Conservation (phyloP, 2,888 invertebrate genomes). For the Rotaria magnacalcarata region DNA sequence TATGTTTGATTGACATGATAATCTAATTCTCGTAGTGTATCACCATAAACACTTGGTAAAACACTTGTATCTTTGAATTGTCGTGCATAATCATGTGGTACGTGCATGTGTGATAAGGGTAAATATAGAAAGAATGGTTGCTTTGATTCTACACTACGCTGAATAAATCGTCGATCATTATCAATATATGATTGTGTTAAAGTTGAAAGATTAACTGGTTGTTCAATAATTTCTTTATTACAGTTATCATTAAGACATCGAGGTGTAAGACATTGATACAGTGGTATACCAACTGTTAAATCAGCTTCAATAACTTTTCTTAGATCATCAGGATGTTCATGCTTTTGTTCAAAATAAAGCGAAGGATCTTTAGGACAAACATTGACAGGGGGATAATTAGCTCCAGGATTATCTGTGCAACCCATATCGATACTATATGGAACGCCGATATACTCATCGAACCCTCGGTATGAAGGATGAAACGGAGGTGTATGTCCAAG, state of each 20-base stretch:
- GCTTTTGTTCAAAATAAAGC: background rate
- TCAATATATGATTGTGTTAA: conserved; percentile 17
- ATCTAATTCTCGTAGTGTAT: conserved; percentile 22
- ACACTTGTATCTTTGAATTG: conserved; percentile 6
- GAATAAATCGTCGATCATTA: conserved; percentile 29
- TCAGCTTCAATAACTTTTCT: conserved; percentile 3
- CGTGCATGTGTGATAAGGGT: conserved; percentile 14
- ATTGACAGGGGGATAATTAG: conserved; percentile 7
- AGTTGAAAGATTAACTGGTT: conserved; percentile 23
- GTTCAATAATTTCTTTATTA: conserved; percentile 29
- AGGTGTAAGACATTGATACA: conserved; percentile 18
- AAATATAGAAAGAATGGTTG: conserved; percentile 12
- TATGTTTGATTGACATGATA: conserved; percentile 25
- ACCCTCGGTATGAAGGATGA: conserved; percentile 12
- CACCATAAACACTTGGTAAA: conserved; percentile 16
- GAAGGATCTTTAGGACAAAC: conserved; percentile 9
- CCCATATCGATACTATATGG: conserved; percentile 25
- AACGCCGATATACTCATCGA: background rate
- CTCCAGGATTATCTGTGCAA: conserved; percentile 10
- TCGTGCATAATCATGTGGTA: background rate
- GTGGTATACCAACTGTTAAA: conserved; percentile 21
- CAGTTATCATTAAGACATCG: background rate
- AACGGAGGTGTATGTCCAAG: background rate
- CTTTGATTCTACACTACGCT: background rate
- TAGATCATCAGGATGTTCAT: background rate